Conservation (phyloP, 2,888 invertebrate genomes). For the Priocnemis perturbator region DNA sequence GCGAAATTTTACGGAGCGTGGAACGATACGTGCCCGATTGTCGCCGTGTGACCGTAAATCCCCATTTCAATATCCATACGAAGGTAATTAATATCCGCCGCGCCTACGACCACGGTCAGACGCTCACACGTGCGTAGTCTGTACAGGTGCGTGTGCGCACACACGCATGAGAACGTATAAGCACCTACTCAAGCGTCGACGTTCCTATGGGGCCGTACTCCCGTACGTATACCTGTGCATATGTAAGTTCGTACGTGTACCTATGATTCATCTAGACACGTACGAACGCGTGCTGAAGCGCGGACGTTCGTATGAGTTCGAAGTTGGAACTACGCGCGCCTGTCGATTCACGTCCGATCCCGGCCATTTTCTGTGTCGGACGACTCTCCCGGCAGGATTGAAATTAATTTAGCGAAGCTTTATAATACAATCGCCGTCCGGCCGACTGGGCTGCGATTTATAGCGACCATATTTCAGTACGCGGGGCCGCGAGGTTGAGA, state of each 20-base stretch:
- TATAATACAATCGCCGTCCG: constrained; percentile 64
- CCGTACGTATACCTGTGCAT: no score
- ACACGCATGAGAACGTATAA: neutral
- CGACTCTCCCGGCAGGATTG: constrained; percentile 40
- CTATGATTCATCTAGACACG: no score
- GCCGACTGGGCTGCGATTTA: constrained; percentile 57
- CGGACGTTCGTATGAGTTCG: neutral
- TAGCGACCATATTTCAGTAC: constrained; percentile 55
- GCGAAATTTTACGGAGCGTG: neutral
- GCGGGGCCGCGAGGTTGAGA: no score
- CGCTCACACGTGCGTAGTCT: constrained; percentile 17
- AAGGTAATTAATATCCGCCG: constrained; percentile 49
- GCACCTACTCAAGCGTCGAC: neutral
- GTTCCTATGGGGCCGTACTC: no score
- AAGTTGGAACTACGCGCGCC: constrained; percentile 10
- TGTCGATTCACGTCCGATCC: constrained; percentile 23
- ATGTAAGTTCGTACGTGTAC: no score
- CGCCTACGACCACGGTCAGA: constrained; percentile 24
- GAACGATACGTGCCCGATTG: constrained; percentile 1
- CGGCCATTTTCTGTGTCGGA: neutral
- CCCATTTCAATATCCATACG: constrained; percentile 54
- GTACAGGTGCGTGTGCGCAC: neutral
- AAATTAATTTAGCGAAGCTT: constrained; percentile 67
- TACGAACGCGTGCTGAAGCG: no score
- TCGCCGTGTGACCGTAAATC: constrained; percentile 51